A percentile compares a stretch with the other conserved stretches of the same genome.
phyloP scores from a whole-genome alignment of 2,888 invertebrate genomes.

The Thymelicus acteon region DNA sequence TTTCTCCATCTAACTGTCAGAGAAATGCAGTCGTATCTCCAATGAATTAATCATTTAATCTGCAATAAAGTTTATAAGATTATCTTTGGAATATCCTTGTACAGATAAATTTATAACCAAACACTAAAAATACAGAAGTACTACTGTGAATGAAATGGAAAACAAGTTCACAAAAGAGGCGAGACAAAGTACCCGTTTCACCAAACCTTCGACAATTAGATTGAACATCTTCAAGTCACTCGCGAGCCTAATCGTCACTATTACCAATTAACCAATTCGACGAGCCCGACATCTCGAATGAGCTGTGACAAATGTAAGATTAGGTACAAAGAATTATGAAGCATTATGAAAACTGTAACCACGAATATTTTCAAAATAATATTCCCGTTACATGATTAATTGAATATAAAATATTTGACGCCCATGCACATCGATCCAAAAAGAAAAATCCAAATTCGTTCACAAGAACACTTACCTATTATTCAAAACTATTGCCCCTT shows the following conservation, averaged over 20 bases:
- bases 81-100: background rate
- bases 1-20: background rate
- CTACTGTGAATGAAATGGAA: conserved; percentile 22
- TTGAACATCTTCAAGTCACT: conserved; percentile 20
- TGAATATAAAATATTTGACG: conserved; percentile 21
- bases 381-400: conserved; percentile 10
- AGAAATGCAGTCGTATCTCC: background rate
- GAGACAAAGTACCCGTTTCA: conserved; percentile 12
- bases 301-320: conserved; percentile 33
- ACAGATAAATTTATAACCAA: background rate
- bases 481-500: conserved; percentile 25
- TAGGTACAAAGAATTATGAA: conserved; percentile 28
- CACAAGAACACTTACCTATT: conserved; percentile 47
- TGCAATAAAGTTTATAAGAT: background rate
- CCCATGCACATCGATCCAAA: conserved; percentile 46
- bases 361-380: conserved; percentile 8
- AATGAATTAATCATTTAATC: background rate
- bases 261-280: conserved; percentile 25
- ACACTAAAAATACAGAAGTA: conserved; percentile 14
- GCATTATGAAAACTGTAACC: conserved; percentile 31
- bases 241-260: conserved; percentile 17
- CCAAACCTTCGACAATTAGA: conserved; percentile 21
- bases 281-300: conserved; percentile 19
- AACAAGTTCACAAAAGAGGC: conserved; percentile 7
- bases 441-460: conserved; percentile 44